Evolutionary conservation across 2,888 invertebrate genomes (phyloP).

Genomic region (Pinctada fucata): DNA sequence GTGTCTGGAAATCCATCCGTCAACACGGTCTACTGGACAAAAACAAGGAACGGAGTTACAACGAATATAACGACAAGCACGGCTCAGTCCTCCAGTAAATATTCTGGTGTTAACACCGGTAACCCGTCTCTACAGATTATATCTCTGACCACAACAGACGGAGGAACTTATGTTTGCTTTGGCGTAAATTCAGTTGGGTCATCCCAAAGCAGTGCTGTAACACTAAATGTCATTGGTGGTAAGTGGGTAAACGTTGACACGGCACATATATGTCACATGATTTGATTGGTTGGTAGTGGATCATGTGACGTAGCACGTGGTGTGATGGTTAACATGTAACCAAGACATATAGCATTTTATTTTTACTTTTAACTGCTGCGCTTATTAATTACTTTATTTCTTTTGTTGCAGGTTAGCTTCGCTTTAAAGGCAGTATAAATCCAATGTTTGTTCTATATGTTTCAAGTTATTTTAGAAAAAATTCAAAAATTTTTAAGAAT

Average conservation of each 20-base stretch:
- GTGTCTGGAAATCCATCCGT: conserved; percentile 28
- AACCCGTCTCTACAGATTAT: conserved; percentile 19
- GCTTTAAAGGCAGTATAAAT: too few relatives aligned
- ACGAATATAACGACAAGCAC: background rate
- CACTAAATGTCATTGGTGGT: conserved; percentile 32
- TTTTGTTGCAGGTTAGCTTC: too few relatives aligned
- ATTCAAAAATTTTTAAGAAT: too few relatives aligned
- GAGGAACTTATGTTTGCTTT: conserved; percentile 32
- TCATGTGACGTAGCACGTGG: too few relatives aligned
- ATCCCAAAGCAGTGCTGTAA: conserved; percentile 18
- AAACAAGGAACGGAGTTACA: conserved; percentile 19
- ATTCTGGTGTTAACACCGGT: conserved; percentile 21
- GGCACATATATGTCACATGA: background rate
- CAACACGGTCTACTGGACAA: conserved; percentile 34
- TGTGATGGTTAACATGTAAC: too few relatives aligned
- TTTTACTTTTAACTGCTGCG: too few relatives aligned
- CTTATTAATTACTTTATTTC: too few relatives aligned
- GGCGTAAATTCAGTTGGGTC: conserved; percentile 31
- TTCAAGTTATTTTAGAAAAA: too few relatives aligned
- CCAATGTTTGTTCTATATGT: too few relatives aligned
- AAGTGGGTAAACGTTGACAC: background rate
- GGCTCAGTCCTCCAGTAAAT: conserved; percentile 11
- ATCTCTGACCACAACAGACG: conserved; percentile 17
- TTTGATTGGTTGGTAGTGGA: background rate
- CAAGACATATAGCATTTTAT: too few relatives aligned